Conservation (phyloP, 2,797 vertebrate species). For the Australoheros facetus region DNA sequence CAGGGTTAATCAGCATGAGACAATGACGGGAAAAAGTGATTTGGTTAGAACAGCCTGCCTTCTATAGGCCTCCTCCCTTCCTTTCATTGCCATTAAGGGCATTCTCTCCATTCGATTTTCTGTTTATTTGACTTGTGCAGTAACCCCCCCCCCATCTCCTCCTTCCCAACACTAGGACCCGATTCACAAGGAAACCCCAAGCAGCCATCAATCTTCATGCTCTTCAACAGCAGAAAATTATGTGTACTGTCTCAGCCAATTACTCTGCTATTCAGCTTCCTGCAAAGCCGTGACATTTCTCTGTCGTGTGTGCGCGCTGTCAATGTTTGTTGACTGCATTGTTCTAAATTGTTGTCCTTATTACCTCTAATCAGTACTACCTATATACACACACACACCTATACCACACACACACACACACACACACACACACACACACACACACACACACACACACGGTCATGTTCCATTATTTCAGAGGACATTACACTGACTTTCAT, state of each 20-base stretch:
- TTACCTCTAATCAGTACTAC: conserved; percentile 68
- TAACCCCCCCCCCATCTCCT: not conserved
- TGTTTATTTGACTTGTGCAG: not conserved
- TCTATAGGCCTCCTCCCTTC: conserved; percentile 33
- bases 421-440: no score
- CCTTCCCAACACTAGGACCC: not conserved
- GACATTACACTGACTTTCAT: no score
- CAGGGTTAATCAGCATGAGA: conserved; percentile 52
- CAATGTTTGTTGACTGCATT: no score
- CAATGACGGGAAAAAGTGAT: not conserved
- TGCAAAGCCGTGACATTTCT: conserved; percentile 24
- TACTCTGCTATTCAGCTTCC: conserved; percentile 55
- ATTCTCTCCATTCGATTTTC: not conserved
- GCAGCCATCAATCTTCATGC: conserved; percentile 75
- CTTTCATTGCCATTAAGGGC: not conserved
- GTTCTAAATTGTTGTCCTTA: conserved; percentile 30
- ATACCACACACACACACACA: not conserved
- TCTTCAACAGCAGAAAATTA: conserved; percentile 74
- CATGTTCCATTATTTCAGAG: no score
- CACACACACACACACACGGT: no score
- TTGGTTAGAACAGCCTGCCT: conserved; percentile 47
- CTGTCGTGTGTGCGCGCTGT: not conserved
- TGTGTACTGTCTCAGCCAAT: conserved; percentile 72
- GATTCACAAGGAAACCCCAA: conserved; percentile 43
- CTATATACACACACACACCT: not conserved